Conservation (phyloP, 2,113 vertebrate genomes). For the Xyliphius kryptos region DNA sequence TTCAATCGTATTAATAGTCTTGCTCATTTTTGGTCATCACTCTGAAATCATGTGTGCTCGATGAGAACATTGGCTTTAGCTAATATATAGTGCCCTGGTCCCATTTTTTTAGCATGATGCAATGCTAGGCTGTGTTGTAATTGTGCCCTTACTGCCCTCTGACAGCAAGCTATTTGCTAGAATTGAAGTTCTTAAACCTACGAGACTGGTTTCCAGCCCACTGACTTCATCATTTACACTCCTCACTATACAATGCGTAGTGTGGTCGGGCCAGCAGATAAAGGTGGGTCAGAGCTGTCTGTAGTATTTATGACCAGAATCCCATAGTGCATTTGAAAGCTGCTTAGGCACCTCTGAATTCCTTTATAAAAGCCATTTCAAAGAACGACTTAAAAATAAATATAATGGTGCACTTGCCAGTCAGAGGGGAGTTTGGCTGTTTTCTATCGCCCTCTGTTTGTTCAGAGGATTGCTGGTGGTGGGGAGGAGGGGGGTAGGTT, state of each 20-base stretch:
- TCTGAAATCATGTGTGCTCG: neutral
- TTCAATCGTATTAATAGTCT: neutral
- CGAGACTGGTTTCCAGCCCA: neutral
- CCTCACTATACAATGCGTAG: neutral
- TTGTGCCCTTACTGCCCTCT: slow-evolving; percentile 10
- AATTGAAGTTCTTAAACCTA: slow-evolving; percentile 15
- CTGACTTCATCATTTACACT: slow-evolving; percentile 19
- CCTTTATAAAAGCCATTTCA: slow-evolving; percentile 27
- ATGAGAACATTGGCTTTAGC: slow-evolving; percentile 13
- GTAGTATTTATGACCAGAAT: neutral
- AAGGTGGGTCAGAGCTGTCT: neutral
- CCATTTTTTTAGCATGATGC: slow-evolving; percentile 18
- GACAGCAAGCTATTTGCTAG: slow-evolving; percentile 3
- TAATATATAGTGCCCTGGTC: slow-evolving; percentile 24
- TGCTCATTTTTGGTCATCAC: neutral
- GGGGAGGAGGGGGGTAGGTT: too few relatives aligned
- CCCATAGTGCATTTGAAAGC: neutral
- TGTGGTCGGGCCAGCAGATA: neutral
- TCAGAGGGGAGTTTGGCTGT: neutral
- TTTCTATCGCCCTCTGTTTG: too few relatives aligned
- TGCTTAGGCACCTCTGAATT: neutral
- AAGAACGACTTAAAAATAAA: slow-evolving; percentile 1
- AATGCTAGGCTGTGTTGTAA: slow-evolving; percentile 7
- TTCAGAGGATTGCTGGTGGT: too few relatives aligned
- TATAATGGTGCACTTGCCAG: slow-evolving; percentile 1